Conservation (phyloP, 2,113 vertebrate species). For the Scomber colias region DNA sequence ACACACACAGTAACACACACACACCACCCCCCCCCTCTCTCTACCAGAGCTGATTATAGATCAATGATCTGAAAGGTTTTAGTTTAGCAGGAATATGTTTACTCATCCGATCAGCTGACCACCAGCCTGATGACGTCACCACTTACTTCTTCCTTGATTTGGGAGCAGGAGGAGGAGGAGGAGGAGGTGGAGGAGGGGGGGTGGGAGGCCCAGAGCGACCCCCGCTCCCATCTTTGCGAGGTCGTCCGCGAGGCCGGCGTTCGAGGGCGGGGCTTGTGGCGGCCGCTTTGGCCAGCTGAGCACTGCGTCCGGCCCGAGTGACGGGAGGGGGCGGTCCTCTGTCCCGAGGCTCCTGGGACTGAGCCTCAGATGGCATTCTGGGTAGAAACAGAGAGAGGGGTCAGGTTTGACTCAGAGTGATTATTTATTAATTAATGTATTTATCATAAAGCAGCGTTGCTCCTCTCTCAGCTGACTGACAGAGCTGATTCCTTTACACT, state of each 20-base stretch:
- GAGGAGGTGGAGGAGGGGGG: conserved; percentile 44
- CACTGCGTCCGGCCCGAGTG: conserved; percentile 79
- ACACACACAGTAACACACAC: too few species aligned
- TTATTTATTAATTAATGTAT: too few species aligned
- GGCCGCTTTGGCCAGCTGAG: conserved; percentile 72
- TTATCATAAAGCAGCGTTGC: too few species aligned
- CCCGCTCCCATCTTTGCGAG: conserved; percentile 68
- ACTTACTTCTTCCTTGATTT: conserved; percentile 76
- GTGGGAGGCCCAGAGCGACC: conserved; percentile 38
- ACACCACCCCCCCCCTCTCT: background rate
- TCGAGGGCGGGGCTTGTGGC: conserved; percentile 44
- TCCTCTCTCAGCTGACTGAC: too few species aligned
- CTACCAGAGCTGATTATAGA: too few species aligned
- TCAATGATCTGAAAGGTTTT: too few species aligned
- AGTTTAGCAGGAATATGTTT: too few species aligned
- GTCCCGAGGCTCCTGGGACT: conserved; percentile 76
- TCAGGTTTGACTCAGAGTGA: background rate
- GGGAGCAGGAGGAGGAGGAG: conserved; percentile 38
- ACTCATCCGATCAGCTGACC: too few species aligned
- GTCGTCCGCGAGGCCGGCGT: conserved; percentile 71
- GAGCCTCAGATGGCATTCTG: conserved; percentile 82
- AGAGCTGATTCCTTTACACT: too few species aligned
- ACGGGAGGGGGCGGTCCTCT: conserved; percentile 74
- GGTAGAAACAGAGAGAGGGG: conserved; percentile 24
- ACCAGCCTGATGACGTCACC: too few species aligned